Evolutionary conservation across 2,888 invertebrate genomes (phyloP).

Genomic region (Euspilapteryx auroguttella): DNA sequence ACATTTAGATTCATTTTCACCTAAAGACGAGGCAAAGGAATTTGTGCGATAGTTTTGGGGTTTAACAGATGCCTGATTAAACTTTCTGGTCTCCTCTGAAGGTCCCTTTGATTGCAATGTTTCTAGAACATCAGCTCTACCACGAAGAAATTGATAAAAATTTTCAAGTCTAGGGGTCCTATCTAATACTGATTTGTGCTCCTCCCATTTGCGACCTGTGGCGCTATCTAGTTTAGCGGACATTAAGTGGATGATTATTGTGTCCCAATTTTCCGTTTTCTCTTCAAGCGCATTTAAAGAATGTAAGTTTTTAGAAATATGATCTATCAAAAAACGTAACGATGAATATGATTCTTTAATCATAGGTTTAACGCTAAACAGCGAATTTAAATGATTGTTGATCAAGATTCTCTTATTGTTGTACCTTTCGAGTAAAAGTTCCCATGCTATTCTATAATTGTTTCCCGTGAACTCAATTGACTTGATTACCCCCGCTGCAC

Average conservation of each 20-base stretch:
- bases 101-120: too few relatives aligned
- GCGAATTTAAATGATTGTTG: constrained; percentile 7
- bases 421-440: constrained; percentile 6
- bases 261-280: constrained; percentile 1
- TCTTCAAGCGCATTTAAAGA: not conserved
- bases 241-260: constrained; percentile 5
- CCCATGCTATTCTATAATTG: constrained; percentile 7
- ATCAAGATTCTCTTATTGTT: constrained; percentile 7
- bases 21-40: too few relatives aligned
- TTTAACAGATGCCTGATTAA: too few relatives aligned
- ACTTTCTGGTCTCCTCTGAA: too few relatives aligned
- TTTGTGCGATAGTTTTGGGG: too few relatives aligned
- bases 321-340: not conserved
- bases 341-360: not conserved
- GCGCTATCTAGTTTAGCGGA: constrained; percentile 4
- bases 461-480: constrained; percentile 7
- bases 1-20: constrained; percentile 2
- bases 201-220: constrained; percentile 6
- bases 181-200: constrained; percentile 4
- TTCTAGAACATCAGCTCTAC: too few relatives aligned
- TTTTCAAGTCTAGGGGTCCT: too few relatives aligned
- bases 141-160: too few relatives aligned
- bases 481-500: constrained; percentile 7
- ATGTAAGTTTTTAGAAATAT: not conserved
- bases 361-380: constrained; percentile 7